phyloP scores from a whole-genome alignment of 1,140 invertebrate genomes.

The Lepidurus packardi region DNA sequence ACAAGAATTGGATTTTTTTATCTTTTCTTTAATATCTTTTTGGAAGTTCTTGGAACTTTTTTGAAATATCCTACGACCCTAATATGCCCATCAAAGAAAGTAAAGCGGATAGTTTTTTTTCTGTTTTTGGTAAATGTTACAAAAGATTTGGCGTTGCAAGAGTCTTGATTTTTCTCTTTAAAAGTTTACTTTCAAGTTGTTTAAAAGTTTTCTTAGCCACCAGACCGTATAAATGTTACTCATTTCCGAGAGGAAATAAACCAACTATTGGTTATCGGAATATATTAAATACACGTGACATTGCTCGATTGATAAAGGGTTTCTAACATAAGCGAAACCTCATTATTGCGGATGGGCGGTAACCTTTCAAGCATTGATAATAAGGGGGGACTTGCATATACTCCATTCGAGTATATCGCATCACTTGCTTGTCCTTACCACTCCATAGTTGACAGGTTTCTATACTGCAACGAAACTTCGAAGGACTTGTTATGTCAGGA shows the following conservation, averaged over 20 bases:
- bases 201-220: neutral
- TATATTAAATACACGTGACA: neutral
- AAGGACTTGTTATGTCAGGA: no score
- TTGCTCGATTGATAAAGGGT: neutral
- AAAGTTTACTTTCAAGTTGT: neutral
- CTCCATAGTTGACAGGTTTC: no score
- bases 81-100: neutral
- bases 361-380: no score
- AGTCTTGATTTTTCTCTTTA: neutral
- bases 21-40: no score
- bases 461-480: no score
- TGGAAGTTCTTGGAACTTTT: no score
- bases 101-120: neutral
- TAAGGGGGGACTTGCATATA: no score
- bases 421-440: no score
- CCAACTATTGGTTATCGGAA: neutral
- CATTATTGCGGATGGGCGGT: neutral
- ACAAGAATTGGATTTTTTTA: no score
- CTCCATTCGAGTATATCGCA: no score
- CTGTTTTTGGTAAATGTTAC: neutral
- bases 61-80: neutral
- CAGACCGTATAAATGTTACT: neutral
- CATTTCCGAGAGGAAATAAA: slow-evolving; percentile 1
- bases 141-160: neutral
- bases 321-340: neutral